Evolutionary conservation across 1,140 invertebrate genomes (phyloP).

Genomic region (Drosophila pallidifrons): DNA sequence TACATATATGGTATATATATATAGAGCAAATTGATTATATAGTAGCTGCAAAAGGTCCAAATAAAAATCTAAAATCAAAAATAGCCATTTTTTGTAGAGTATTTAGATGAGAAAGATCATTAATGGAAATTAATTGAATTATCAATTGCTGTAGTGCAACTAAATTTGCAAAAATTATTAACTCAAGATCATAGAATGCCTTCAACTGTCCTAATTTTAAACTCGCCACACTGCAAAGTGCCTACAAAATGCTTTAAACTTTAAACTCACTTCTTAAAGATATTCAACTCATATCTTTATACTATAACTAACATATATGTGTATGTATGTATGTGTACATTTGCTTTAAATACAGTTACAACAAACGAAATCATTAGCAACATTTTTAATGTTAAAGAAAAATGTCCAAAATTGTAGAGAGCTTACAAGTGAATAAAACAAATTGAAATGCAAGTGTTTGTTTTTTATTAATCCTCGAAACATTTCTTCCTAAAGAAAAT

Average conservation of each 20-base stretch:
- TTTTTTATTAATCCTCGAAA: neutral
- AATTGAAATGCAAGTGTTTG: conserved; percentile 11
- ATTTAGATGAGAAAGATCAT: conserved; percentile 21
- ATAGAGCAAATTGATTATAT: conserved; percentile 24
- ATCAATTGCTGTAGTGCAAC: neutral
- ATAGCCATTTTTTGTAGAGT: conserved; percentile 30
- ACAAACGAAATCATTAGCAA: conserved; percentile 34
- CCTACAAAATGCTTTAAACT: conserved; percentile 51
- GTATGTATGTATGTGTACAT: conserved; percentile 13
- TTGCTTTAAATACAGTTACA: conserved; percentile 32
- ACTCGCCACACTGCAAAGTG: conserved; percentile 58
- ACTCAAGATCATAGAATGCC: conserved; percentile 11
- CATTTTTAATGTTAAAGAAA: conserved; percentile 44
- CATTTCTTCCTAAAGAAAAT: too few species aligned
- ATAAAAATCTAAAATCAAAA: conserved; percentile 39
- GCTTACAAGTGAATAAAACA: conserved; percentile 57
- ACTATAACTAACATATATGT: neutral
- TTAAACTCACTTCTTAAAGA: conserved; percentile 12
- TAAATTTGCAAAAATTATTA: neutral
- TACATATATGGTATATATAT: conserved; percentile 2
- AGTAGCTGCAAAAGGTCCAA: conserved; percentile 51
- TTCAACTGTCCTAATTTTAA: conserved; percentile 17
- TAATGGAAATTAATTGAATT: neutral
- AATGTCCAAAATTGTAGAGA: conserved; percentile 63
- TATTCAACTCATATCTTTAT: conserved; percentile 21